These are phyloP conservation scores for Adelphocoris suturalis DNA, from an alignment of 2,888 invertebrate species.

Conservation along the genomic window DNA sequence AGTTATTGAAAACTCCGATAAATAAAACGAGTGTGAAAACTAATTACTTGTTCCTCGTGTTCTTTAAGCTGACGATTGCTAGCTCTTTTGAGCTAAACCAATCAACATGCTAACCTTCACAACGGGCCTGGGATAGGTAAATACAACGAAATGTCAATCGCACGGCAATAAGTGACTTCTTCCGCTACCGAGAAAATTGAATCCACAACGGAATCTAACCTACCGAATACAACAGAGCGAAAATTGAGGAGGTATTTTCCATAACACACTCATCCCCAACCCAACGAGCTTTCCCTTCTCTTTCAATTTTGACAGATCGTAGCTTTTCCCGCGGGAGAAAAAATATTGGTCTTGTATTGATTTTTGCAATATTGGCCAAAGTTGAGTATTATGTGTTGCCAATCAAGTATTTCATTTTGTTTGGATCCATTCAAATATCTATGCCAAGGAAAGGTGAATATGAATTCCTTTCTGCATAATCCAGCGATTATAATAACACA, in stretches of 20 bases:
- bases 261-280: constrained; percentile 41
- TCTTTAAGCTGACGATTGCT: no score
- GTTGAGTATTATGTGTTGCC: no score
- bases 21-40: no score
- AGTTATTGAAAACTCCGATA: no score
- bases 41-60: no score
- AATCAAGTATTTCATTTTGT: no score
- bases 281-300: constrained; percentile 19
- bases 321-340: constrained; percentile 2
- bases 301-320: constrained; percentile 48
- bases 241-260: constrained; percentile 60
- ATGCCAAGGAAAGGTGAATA: no score
- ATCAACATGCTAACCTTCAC: background rate
- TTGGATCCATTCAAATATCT: no score
- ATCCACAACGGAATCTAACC: constrained; percentile 35
- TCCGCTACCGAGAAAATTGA: constrained; percentile 48
- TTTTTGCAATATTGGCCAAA: background rate
- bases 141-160: constrained; percentile 44
- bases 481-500: no score
- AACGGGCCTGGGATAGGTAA: background rate
- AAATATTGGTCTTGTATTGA: constrained; percentile 40
- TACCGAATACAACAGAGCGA: constrained; percentile 8
- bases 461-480: no score
- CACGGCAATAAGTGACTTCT: constrained; percentile 40
- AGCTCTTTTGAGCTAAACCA: no score